A percentile compares a stretch with the other conserved stretches of the same genome.
These are phyloP conservation scores for Acanthiza pusilla DNA, from an alignment of 2,797 vertebrate species.

Conservation along the genomic window DNA sequence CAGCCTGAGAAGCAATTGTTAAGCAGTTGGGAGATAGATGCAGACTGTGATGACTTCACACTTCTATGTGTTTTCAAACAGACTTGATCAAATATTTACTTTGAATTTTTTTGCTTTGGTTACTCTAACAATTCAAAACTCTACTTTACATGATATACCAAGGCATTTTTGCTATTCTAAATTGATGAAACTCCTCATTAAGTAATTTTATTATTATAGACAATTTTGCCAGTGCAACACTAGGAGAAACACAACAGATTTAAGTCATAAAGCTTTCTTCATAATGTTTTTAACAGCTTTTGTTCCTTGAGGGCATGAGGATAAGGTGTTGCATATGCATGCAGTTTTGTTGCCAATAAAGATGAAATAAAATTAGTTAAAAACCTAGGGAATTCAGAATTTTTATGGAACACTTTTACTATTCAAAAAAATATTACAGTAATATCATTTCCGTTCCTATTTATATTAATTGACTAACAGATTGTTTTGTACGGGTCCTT, in stretches of 20 bases:
- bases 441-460: constrained; percentile 57
- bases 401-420: constrained; percentile 57
- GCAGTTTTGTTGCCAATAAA: constrained; percentile 63
- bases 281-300: constrained; percentile 63
- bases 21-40: background rate
- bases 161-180: constrained; percentile 22
- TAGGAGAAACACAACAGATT: constrained; percentile 48
- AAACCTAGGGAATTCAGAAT: constrained; percentile 52
- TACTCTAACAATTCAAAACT: background rate
- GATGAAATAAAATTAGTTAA: constrained; percentile 68
- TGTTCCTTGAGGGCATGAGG: constrained; percentile 45
- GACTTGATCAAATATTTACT: background rate
- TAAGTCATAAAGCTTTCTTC: constrained; percentile 52
- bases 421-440: constrained; percentile 51
- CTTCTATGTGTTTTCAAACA: background rate
- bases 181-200: constrained; percentile 62
- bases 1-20: background rate
- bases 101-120: constrained; percentile 1
- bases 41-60: background rate
- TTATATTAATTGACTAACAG: constrained; percentile 65
- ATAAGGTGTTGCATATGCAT: constrained; percentile 63
- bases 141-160: constrained; percentile 4
- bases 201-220: constrained; percentile 58
- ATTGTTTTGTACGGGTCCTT: constrained; percentile 23
- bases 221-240: constrained; percentile 11